Evolutionary conservation across 2,888 invertebrate species (phyloP).

Genomic region (Pyrocoelia pectoralis): DNA sequence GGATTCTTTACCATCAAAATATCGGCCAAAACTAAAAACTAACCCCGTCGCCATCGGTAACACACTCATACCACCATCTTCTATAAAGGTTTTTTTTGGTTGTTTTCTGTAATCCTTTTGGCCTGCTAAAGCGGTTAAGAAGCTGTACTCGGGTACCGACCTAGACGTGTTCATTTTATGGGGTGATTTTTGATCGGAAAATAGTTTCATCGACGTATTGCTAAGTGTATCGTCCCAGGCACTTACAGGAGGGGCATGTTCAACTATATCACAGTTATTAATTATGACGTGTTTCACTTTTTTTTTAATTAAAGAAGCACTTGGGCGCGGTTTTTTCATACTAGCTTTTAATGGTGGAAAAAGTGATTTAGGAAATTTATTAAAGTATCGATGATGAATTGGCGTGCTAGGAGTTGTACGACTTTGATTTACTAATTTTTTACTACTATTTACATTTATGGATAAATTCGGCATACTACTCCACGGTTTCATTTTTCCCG

Average conservation of each 20-base stretch:
- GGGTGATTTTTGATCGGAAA: slow-evolving; percentile 41
- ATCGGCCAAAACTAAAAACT: slow-evolving; percentile 9
- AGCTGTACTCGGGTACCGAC: slow-evolving; percentile 54
- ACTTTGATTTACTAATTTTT: slow-evolving; percentile 44
- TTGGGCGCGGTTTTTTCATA: background rate
- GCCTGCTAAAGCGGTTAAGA: slow-evolving; percentile 53
- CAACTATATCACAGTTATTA: slow-evolving; percentile 55
- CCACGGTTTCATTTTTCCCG: slow-evolving; percentile 57
- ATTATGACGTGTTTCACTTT: slow-evolving; percentile 50
- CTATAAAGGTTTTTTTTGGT: slow-evolving; percentile 66
- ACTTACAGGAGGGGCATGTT: slow-evolving; percentile 52
- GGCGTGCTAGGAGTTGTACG: slow-evolving; percentile 56
- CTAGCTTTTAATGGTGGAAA: background rate
- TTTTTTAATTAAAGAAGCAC: slow-evolving; percentile 25
- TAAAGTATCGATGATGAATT: slow-evolving; percentile 41
- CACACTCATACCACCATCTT: slow-evolving; percentile 67
- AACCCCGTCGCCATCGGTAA: slow-evolving; percentile 67
- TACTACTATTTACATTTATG: background rate
- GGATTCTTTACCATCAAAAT: background rate
- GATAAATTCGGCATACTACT: slow-evolving; percentile 58
- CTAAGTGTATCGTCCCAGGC: slow-evolving; percentile 44
- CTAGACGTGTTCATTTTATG: slow-evolving; percentile 46
- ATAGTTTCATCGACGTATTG: slow-evolving; percentile 45
- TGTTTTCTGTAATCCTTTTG: slow-evolving; percentile 60
- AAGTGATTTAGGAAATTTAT: slow-evolving; percentile 6